Evolutionary conservation across 2,797 vertebrate species (phyloP).

Genomic region (Sebastes melanostomus): DNA sequence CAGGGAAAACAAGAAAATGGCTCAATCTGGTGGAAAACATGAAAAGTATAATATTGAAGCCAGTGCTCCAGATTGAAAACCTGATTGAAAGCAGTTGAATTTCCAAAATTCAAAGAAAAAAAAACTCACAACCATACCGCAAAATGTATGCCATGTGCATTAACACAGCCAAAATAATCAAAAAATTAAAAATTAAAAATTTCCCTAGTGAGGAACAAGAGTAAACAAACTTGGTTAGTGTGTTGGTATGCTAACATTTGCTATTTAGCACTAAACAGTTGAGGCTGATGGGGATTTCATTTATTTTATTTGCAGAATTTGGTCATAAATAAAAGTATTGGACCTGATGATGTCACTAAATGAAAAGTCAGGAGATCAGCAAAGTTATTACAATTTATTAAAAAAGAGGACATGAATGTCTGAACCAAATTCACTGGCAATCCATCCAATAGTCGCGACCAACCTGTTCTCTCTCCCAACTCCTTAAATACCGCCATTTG

Average conservation of each 20-base stretch:
- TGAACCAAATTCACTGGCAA: background rate
- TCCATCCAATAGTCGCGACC: background rate
- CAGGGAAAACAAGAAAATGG: too few species aligned
- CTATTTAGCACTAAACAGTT: background rate
- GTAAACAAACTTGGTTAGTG: background rate
- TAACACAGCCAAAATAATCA: background rate
- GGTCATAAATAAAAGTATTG: background rate
- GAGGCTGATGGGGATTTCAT: background rate
- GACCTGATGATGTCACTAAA: background rate
- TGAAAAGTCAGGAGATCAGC: background rate
- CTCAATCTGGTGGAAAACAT: too few species aligned
- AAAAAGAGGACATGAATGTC: background rate
- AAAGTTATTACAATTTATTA: background rate
- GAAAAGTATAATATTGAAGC: too few species aligned
- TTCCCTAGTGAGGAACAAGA: background rate
- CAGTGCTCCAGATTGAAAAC: too few species aligned
- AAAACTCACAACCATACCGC: too few species aligned
- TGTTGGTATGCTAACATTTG: background rate
- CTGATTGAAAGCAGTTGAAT: accelerated
- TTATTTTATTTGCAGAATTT: background rate
- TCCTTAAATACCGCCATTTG: too few species aligned
- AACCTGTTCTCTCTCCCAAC: too few species aligned
- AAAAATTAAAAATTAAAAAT: too few species aligned
- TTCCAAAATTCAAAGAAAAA: too few species aligned
- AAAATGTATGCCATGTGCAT: background rate